These are phyloP conservation scores for Saccostrea echinata DNA, from an alignment of 1,140 invertebrate genomes.

Conservation along the genomic window DNA sequence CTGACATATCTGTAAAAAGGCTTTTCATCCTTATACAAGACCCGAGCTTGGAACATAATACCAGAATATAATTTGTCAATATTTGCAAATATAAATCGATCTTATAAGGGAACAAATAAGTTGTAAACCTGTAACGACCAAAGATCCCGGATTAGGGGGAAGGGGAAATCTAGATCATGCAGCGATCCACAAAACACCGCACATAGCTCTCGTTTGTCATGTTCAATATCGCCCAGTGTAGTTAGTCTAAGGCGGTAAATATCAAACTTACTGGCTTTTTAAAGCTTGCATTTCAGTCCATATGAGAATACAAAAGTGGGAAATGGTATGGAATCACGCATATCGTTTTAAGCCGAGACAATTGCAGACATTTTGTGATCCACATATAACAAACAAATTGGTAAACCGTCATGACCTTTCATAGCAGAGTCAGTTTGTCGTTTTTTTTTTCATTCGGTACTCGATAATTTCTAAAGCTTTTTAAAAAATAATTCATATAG, in stretches of 20 bases:
- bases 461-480: not conserved
- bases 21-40: constrained; percentile 30
- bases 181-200: not conserved
- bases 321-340: constrained; percentile 12
- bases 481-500: not conserved
- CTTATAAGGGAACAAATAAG: constrained; percentile 39
- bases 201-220: not conserved
- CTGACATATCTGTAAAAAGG: constrained; percentile 23
- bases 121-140: constrained; percentile 15
- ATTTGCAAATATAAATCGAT: constrained; percentile 39
- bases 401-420: not conserved
- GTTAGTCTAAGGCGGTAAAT: not conserved
- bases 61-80: constrained; percentile 37
- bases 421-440: not conserved
- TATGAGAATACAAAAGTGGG: not conserved
- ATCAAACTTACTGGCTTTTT: not conserved
- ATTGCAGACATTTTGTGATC: not conserved
- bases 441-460: not conserved
- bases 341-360: not conserved
- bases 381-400: not conserved
- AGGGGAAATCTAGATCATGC: not conserved
- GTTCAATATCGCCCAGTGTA: not conserved
- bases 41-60: constrained; percentile 17
- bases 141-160: constrained; percentile 8
- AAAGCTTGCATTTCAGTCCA: not conserved